Evolutionary conservation across 2,888 invertebrate genomes (phyloP).

Genomic region (Dolomedes plantarius): DNA sequence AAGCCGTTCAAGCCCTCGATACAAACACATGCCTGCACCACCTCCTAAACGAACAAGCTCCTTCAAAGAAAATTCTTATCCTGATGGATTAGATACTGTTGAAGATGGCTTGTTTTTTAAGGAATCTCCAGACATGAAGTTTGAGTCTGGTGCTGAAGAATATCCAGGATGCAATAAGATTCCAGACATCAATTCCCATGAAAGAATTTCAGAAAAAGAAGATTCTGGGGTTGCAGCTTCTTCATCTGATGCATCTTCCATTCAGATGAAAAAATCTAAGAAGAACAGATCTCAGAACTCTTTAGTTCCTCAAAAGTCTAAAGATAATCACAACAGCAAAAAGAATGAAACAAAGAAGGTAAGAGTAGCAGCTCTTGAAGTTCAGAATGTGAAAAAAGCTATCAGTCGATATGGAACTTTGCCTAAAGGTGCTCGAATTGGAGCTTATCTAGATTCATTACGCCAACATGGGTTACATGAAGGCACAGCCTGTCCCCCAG

Average conservation of each 20-base stretch:
- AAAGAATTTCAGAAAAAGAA: constrained; percentile 51
- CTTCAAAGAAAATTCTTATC: constrained; percentile 87
- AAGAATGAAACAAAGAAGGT: constrained; percentile 77
- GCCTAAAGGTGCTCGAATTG: constrained; percentile 96
- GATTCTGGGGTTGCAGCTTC: constrained; percentile 61
- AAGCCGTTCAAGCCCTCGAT: constrained; percentile 59
- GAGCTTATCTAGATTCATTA: constrained; percentile 95
- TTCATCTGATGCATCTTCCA: constrained; percentile 53
- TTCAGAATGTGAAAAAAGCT: constrained; percentile 95
- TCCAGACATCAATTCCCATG: constrained; percentile 44
- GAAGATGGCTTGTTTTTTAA: constrained; percentile 49
- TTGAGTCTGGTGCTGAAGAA: constrained; percentile 52
- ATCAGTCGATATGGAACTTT: constrained; percentile 94
- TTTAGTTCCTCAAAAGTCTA: constrained; percentile 34
- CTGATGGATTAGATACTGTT: constrained; percentile 57
- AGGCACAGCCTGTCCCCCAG: constrained; percentile 69
- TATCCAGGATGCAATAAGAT: constrained; percentile 45
- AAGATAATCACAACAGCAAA: constrained; percentile 42
- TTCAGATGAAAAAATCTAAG: constrained; percentile 64
- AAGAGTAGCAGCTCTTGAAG: constrained; percentile 93
- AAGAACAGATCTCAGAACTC: constrained; percentile 54
- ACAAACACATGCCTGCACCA: constrained; percentile 94
- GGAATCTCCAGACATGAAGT: constrained; percentile 45
- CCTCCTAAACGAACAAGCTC: constrained; percentile 96
- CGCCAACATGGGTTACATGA: constrained; percentile 84